Evolutionary conservation across 1,140 invertebrate genomes (phyloP).

Genomic region (Zaprionus lachaisei): DNA sequence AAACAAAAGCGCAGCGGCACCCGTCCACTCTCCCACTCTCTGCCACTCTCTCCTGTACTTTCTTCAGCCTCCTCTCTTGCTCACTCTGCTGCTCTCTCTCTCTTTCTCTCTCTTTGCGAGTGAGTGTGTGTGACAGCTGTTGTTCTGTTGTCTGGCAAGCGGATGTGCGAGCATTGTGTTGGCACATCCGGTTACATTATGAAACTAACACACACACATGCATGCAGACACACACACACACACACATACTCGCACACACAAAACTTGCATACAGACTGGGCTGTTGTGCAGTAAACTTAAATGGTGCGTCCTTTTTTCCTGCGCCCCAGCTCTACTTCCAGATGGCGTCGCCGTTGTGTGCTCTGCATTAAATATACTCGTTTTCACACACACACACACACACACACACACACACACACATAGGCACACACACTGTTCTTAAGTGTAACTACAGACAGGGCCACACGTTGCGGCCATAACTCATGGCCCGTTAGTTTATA

Average conservation of each 20-base stretch:
- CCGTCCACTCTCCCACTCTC: conserved; percentile 2
- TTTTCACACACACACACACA: conserved; percentile 29
- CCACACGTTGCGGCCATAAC: conserved; percentile 78
- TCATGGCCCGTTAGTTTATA: conserved; percentile 55
- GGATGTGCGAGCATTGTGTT: conserved; percentile 82
- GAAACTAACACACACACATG: conserved; percentile 66
- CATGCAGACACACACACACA: conserved; percentile 5
- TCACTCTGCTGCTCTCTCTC: neutral
- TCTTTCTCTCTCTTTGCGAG: conserved; percentile 4
- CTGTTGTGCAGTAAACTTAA: conserved; percentile 66
- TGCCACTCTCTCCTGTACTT: neutral
- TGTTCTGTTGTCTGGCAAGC: conserved; percentile 75
- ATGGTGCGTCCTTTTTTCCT: conserved; percentile 55
- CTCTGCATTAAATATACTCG: conserved; percentile 55
- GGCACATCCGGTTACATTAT: conserved; percentile 83
- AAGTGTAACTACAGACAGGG: conserved; percentile 72
- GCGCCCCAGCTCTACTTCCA: conserved; percentile 40
- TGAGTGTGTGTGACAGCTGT: conserved; percentile 76
- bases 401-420: conserved; percentile 7
- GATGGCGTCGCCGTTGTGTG: conserved; percentile 57
- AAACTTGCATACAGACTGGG: conserved; percentile 6
- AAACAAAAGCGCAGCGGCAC: conserved; percentile 76
- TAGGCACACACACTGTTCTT: conserved; percentile 32
- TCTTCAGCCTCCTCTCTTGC: neutral
- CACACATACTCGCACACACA: conserved; percentile 13